These are phyloP conservation scores for Chionodraco myersi DNA, from an alignment of 2,113 vertebrate species.

Conservation along the genomic window DNA sequence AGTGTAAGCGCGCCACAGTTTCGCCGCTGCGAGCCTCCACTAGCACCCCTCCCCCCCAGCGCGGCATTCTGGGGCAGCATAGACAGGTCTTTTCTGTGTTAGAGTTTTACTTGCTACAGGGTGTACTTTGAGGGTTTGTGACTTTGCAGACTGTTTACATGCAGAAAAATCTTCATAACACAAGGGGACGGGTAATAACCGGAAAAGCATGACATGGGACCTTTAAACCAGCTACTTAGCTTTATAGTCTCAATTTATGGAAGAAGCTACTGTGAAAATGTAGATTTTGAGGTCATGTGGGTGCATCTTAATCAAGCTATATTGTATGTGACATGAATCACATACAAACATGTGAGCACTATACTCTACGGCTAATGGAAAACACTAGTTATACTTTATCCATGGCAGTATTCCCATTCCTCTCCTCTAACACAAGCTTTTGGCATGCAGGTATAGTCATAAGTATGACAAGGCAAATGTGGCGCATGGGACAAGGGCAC, in stretches of 20 bases:
- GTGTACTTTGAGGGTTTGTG: too few species aligned
- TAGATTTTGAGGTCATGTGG: too few species aligned
- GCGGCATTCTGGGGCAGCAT: too few species aligned
- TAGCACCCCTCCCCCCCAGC: too few species aligned
- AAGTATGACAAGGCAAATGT: slow-evolving; percentile 37
- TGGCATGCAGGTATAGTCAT: slow-evolving; percentile 10
- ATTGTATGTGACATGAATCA: slow-evolving; percentile 15
- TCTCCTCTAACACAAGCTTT: not conserved
- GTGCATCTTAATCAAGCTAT: not conserved
- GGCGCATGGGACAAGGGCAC: slow-evolving; percentile 67
- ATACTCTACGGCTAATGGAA: slow-evolving; percentile 18
- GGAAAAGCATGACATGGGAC: too few species aligned
- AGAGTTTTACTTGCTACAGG: too few species aligned
- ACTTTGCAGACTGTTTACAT: too few species aligned
- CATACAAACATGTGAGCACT: not conserved
- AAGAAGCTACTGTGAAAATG: not conserved
- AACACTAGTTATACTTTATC: not conserved
- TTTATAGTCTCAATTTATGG: not conserved
- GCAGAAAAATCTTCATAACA: too few species aligned
- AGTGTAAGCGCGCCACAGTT: too few species aligned
- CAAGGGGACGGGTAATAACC: too few species aligned
- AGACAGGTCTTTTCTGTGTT: too few species aligned
- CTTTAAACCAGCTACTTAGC: slow-evolving; percentile 14
- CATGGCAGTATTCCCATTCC: slow-evolving; percentile 16
- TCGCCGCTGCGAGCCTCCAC: too few species aligned